Percentiles rank a stretch among this genome's conserved stretches.
phyloP scores from a whole-genome alignment of 2,888 invertebrate species.

The Meandrusa payeni region DNA sequence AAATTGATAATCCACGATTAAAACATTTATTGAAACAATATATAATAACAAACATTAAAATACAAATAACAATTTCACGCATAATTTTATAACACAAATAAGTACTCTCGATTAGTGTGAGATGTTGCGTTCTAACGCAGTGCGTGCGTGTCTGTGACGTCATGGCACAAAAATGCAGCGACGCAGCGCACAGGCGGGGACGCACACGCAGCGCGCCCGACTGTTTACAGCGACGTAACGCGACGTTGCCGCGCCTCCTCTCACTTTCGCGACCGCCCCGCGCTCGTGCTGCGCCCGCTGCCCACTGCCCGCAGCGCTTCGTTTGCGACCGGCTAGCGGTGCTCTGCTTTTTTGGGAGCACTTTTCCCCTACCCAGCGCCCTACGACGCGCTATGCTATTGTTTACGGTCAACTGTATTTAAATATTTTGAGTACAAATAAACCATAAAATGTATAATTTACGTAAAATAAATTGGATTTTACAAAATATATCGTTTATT shows the following conservation, averaged over 20 bases:
- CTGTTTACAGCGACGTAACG: constrained; percentile 77
- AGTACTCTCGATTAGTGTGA: too few relatives aligned
- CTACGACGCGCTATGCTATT: constrained; percentile 49
- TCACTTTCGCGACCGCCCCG: constrained; percentile 71
- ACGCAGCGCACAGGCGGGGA: constrained; percentile 63
- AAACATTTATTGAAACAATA: too few relatives aligned
- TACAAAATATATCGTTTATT: too few relatives aligned
- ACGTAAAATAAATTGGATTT: too few relatives aligned
- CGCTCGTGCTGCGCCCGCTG: constrained; percentile 52
- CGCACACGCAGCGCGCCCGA: constrained; percentile 70
- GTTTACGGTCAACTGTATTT: constrained; percentile 51
- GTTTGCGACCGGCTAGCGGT: constrained; percentile 73
- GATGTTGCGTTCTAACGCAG: too few relatives aligned
- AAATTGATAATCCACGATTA: too few relatives aligned
- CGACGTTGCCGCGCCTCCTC: constrained; percentile 76
- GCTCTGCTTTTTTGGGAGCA: constrained; percentile 75
- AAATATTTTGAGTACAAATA: constrained; percentile 11
- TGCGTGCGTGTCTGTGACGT: constrained; percentile 47
- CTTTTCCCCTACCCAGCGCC: constrained; percentile 70
- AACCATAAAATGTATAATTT: too few relatives aligned
- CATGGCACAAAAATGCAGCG: constrained; percentile 67
- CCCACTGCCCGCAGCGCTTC: constrained; percentile 43
- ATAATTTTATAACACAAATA: too few relatives aligned
- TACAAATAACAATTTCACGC: too few relatives aligned
- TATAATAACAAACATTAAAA: too few relatives aligned